Evolutionary conservation across 2,797 vertebrate genomes (phyloP).

Genomic region (Apodemus agrarius): DNA sequence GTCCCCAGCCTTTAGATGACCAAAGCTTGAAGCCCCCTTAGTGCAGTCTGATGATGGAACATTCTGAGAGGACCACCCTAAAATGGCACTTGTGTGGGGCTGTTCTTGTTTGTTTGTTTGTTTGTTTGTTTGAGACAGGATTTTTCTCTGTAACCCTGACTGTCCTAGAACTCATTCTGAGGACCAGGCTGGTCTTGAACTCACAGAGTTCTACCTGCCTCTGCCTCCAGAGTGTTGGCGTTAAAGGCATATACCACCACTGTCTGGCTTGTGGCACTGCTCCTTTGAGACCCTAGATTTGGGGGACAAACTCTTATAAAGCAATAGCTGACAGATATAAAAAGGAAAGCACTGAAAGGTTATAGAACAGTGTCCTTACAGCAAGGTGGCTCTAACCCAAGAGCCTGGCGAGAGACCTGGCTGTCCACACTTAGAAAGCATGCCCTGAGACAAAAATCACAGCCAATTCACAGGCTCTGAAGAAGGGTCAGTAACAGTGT

Average conservation of each 20-base stretch:
- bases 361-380: rapidly evolving
- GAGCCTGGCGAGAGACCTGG: not conserved
- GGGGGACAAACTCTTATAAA: rapidly evolving
- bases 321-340: no score
- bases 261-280: rapidly evolving
- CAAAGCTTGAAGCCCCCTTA: rapidly evolving
- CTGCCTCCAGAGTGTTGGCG: not conserved
- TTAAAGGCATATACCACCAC: not conserved
- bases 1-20: not conserved
- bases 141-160: not conserved
- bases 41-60: not conserved
- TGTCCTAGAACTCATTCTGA: not conserved
- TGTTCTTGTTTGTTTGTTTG: not conserved
- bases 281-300: not conserved
- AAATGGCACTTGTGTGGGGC: not conserved
- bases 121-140: not conserved
- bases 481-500: rapidly evolving
- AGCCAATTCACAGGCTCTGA: rapidly evolving
- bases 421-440: rapidly evolving
- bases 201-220: not conserved
- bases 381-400: no score
- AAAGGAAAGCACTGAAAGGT: no score
- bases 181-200: not conserved
- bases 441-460: rapidly evolving
- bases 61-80: not conserved